Conservation (phyloP, 2,888 invertebrate species). For the Nasonovia ribisnigri region DNA sequence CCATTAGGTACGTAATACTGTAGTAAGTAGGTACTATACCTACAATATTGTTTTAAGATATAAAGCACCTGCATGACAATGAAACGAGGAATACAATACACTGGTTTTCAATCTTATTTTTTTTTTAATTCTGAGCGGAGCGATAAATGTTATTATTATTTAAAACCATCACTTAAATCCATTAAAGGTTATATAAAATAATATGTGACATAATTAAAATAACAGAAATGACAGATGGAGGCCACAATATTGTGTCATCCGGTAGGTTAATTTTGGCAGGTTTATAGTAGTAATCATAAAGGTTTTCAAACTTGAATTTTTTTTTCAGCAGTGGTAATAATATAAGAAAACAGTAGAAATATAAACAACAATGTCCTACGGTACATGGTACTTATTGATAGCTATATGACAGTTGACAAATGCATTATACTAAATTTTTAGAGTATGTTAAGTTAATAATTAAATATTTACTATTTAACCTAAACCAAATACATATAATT, state of each 20-base stretch:
- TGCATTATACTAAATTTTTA: neutral
- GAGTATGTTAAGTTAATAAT: neutral
- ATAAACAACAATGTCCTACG: neutral
- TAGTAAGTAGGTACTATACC: neutral
- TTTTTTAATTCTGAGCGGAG: neutral
- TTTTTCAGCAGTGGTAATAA: neutral
- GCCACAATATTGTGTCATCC: too few relatives aligned
- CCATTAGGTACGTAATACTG: neutral
- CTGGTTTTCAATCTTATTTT: neutral
- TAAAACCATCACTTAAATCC: neutral
- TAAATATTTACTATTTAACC: neutral
- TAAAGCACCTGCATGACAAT: neutral
- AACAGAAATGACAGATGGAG: too few relatives aligned
- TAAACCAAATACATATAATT: neutral
- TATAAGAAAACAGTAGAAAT: neutral
- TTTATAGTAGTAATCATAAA: neutral
- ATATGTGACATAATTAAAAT: too few relatives aligned
- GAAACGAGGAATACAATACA: neutral
- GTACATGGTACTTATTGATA: neutral
- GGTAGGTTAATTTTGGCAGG: too few relatives aligned
- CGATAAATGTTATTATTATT: neutral
- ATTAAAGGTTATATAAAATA: neutral
- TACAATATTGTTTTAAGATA: neutral
- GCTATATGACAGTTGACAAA: neutral
- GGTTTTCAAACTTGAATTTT: neutral